A percentile compares a stretch with the other conserved stretches of the same genome.
Evolutionary conservation across 1,140 invertebrate species (phyloP).

Genomic region (Drosophila pallidifrons): DNA sequence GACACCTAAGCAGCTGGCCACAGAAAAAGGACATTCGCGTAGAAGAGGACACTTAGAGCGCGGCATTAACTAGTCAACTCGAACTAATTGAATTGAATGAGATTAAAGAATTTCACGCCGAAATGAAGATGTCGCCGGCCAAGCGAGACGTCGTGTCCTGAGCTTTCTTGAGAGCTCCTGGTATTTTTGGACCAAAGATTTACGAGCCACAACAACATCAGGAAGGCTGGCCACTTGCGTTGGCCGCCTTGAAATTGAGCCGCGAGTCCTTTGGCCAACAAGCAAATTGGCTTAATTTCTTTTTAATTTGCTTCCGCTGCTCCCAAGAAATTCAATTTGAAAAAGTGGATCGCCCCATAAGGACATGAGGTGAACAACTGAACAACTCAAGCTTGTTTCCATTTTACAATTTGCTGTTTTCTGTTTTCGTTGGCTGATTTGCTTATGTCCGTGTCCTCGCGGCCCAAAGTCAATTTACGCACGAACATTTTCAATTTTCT

Average conservation of each 20-base stretch:
- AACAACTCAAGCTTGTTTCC: constrained; percentile 39
- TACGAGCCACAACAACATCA: constrained; percentile 74
- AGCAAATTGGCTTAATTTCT: constrained; percentile 84
- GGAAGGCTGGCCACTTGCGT: constrained; percentile 30
- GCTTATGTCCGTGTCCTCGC: constrained; percentile 37
- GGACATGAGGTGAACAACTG: constrained; percentile 64
- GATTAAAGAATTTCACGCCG: constrained; percentile 84
- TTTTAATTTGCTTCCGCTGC: constrained; percentile 80
- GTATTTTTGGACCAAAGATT: constrained; percentile 79
- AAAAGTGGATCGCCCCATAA: constrained; percentile 61
- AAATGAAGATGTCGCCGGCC: constrained; percentile 68
- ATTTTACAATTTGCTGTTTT: constrained; percentile 46
- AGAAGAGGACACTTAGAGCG: constrained; percentile 30
- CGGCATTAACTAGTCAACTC: constrained; percentile 82
- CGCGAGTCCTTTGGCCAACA: constrained; percentile 43
- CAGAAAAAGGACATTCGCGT: constrained; percentile 54
- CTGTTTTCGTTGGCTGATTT: constrained; percentile 37
- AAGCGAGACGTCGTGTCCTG: constrained; percentile 41
- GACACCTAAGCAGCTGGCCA: constrained; percentile 52
- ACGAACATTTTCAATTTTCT: constrained; percentile 81
- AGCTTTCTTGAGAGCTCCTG: constrained; percentile 42
- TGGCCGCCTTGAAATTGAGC: constrained; percentile 49
- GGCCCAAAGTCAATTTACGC: constrained; percentile 76
- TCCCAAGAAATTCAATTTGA: constrained; percentile 76
- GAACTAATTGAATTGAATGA: constrained; percentile 84